These are phyloP conservation scores for Campopleginae sp. DNA, from an alignment of 2,888 invertebrate genomes.

Conservation along the genomic window DNA sequence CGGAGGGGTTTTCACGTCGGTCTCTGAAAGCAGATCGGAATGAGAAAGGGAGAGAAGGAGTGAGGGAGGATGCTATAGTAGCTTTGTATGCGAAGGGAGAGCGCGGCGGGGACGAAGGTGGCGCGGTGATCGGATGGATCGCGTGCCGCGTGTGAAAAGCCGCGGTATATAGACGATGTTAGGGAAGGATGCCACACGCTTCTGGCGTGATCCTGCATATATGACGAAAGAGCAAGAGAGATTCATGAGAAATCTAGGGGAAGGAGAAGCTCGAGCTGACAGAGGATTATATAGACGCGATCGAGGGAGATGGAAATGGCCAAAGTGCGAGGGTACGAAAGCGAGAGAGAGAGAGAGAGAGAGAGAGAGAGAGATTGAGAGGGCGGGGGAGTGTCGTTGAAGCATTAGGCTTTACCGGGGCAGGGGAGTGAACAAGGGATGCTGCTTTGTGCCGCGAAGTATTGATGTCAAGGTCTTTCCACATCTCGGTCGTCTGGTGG, in stretches of 20 bases:
- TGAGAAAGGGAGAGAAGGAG: constrained; percentile 25
- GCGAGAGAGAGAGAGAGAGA: constrained; percentile 64
- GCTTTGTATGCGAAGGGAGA: not conserved
- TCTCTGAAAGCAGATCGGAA: constrained; percentile 40
- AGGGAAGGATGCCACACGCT: constrained; percentile 59
- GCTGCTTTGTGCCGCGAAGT: constrained; percentile 75
- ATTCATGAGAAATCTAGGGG: constrained; percentile 59
- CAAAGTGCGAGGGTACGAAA: constrained; percentile 33
- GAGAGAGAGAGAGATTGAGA: constrained; percentile 62
- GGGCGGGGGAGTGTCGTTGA: constrained; percentile 65
- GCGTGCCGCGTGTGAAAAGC: constrained; percentile 62
- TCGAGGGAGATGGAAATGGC: constrained; percentile 3
- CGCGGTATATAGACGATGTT: constrained; percentile 58
- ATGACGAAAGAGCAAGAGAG: constrained; percentile 58
- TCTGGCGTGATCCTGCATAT: constrained; percentile 46
- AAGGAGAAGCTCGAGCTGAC: constrained; percentile 62
- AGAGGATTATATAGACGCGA: constrained; percentile 2
- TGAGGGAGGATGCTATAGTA: not conserved
- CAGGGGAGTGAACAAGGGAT: constrained; percentile 71
- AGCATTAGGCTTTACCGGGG: constrained; percentile 72
- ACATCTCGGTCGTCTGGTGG: constrained; percentile 79
- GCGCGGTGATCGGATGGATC: constrained; percentile 63
- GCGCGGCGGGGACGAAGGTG: constrained; percentile 26
- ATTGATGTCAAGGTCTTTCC: constrained; percentile 82
- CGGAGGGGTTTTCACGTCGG: constrained; percentile 20